A percentile compares a stretch with the other conserved stretches of the same genome.
These are phyloP conservation scores for Cotesia glomerata DNA, from an alignment of 1,140 invertebrate genomes.

Conservation along the genomic window DNA sequence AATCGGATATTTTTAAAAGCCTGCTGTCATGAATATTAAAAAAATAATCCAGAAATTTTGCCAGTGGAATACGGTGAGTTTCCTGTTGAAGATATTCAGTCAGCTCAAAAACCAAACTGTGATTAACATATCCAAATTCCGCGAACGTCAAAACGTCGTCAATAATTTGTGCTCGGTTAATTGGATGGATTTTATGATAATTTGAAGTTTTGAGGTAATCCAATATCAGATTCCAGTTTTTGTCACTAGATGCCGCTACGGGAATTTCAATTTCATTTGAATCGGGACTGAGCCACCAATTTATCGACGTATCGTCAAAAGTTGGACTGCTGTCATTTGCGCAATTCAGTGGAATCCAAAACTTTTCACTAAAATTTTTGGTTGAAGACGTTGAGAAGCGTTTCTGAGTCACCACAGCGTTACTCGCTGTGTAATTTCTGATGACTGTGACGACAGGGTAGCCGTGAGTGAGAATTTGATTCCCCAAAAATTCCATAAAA, in stretches of 20 bases:
- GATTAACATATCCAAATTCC: conserved; percentile 54
- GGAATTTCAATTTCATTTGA: background rate
- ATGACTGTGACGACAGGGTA: no score
- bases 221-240: conserved; percentile 66
- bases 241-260: conserved; percentile 1
- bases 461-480: no score
- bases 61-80: conserved; percentile 72
- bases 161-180: conserved; percentile 78
- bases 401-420: no score
- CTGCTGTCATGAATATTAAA: no score
- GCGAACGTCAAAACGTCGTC: conserved; percentile 75
- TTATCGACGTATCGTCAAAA: conserved; percentile 60
- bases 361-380: conserved; percentile 39
- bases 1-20: no score
- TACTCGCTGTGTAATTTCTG: no score
- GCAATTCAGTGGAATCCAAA: conserved; percentile 67
- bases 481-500: no score
- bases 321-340: conserved; percentile 48
- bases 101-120: conserved; percentile 65
- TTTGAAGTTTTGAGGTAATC: conserved; percentile 56
- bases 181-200: conserved; percentile 66
- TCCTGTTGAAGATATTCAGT: conserved; percentile 68
- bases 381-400: no score
- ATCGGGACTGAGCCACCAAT: conserved; percentile 35
- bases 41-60: conserved; percentile 39